Conservation (phyloP, 2,888 invertebrate genomes). For the Pherbina coryleti region DNA sequence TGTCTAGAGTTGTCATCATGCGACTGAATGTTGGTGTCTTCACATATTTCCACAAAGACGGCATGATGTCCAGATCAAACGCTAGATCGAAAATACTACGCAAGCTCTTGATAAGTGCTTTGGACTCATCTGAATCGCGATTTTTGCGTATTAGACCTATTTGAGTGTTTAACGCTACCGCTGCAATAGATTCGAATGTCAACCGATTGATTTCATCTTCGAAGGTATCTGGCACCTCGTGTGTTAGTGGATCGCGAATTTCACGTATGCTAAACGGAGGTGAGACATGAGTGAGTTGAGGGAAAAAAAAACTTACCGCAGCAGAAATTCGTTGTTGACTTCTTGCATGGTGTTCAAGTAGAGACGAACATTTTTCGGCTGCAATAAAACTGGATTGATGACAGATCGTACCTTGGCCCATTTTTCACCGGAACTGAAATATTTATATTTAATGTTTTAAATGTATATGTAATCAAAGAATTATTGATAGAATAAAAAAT, state of each 20-base stretch:
- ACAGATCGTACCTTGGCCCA: conserved; percentile 77
- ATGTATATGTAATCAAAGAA: too few relatives aligned
- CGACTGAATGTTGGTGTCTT: conserved; percentile 52
- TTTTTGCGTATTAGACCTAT: conserved; percentile 52
- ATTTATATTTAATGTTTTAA: too few relatives aligned
- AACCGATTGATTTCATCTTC: conserved; percentile 71
- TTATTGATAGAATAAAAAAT: too few relatives aligned
- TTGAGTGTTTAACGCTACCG: conserved; percentile 62
- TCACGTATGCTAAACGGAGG: conserved; percentile 50
- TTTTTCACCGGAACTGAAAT: conserved; percentile 65
- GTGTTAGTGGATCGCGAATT: conserved; percentile 52
- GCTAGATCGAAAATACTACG: conserved; percentile 47
- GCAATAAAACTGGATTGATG: conserved; percentile 76
- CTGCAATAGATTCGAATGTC: conserved; percentile 71
- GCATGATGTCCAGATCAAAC: conserved; percentile 54
- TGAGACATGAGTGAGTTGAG: neutral
- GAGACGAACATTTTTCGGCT: conserved; percentile 72
- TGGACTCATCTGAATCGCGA: conserved; percentile 46
- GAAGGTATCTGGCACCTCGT: conserved; percentile 69
- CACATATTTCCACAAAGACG: conserved; percentile 55
- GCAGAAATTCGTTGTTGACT: conserved; percentile 64
- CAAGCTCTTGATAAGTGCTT: conserved; percentile 47
- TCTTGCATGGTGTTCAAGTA: conserved; percentile 71
- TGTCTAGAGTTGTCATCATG: conserved; percentile 49
- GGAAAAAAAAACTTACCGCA: conserved; percentile 17